phyloP scores from a whole-genome alignment of 1,140 invertebrate species.

The Drosophila suzukii region DNA sequence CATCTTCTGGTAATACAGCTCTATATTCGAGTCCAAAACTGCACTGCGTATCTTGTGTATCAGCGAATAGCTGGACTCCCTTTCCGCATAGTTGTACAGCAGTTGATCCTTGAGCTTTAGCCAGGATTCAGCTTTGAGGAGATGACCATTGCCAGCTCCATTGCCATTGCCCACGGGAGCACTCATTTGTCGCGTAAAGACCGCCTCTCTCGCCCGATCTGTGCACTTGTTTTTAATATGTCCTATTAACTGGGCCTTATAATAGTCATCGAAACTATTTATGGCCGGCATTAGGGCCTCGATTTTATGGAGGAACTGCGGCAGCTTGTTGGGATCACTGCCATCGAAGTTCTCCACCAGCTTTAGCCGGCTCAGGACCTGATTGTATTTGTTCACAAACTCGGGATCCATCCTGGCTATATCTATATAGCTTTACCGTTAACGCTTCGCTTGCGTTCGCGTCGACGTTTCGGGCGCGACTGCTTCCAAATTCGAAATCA shows the following conservation, averaged over 20 bases:
- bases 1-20: slow-evolving; percentile 73
- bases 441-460: slow-evolving; percentile 26
- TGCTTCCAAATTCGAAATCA: slow-evolving; percentile 54
- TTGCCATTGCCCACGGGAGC: slow-evolving; percentile 50
- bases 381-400: slow-evolving; percentile 75
- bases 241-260: slow-evolving; percentile 62
- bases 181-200: slow-evolving; percentile 64
- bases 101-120: slow-evolving; percentile 69
- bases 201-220: slow-evolving; percentile 65
- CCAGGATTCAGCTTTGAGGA: slow-evolving; percentile 61
- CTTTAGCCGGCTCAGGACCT: slow-evolving; percentile 65
- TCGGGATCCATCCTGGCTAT: slow-evolving; percentile 63
- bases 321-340: slow-evolving; percentile 63
- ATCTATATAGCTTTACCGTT: slow-evolving; percentile 8
- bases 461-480: slow-evolving; percentile 48
- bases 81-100: slow-evolving; percentile 65
- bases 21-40: slow-evolving; percentile 68
- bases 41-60: slow-evolving; percentile 69
- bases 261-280: slow-evolving; percentile 71
- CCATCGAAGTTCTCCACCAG: slow-evolving; percentile 72
- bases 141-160: slow-evolving; percentile 32
- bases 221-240: slow-evolving; percentile 76
- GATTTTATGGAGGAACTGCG: slow-evolving; percentile 69
- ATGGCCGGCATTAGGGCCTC: slow-evolving; percentile 65
- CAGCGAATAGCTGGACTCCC: slow-evolving; percentile 65